phyloP scores from a whole-genome alignment of 2,888 invertebrate genomes.

The Drosophila paramelanica region DNA sequence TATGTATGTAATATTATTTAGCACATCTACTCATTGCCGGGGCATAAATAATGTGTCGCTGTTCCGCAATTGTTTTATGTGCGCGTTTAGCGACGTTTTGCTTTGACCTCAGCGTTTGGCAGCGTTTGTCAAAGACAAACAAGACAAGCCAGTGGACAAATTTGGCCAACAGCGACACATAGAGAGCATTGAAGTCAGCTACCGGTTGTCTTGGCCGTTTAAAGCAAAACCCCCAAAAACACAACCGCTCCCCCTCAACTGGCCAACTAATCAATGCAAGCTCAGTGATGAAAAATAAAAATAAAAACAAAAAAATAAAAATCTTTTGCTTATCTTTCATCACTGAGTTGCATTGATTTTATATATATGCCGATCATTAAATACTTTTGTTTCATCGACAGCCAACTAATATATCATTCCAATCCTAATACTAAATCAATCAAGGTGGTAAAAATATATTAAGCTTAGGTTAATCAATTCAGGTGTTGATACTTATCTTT shows the following conservation, averaged over 20 bases:
- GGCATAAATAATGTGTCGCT: constrained; percentile 39
- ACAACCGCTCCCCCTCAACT: background rate
- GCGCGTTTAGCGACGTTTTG: constrained; percentile 42
- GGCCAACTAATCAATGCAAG: constrained; percentile 30
- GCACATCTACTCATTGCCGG: constrained; percentile 25
- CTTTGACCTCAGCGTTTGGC: constrained; percentile 56
- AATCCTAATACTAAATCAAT: constrained; percentile 12
- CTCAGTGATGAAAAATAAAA: constrained; percentile 23
- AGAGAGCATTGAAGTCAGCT: constrained; percentile 41
- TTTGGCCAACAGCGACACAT: constrained; percentile 45
- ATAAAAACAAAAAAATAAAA: too few relatives aligned
- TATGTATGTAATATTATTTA: constrained; percentile 15
- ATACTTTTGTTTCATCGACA: constrained; percentile 14
- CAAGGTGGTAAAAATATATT: background rate
- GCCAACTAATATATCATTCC: constrained; percentile 2
- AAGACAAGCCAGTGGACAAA: constrained; percentile 39
- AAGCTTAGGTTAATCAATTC: background rate
- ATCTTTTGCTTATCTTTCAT: too few relatives aligned
- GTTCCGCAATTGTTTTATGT: constrained; percentile 72
- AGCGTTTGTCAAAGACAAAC: constrained; percentile 53
- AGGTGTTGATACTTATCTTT: background rate
- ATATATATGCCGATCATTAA: constrained; percentile 5
- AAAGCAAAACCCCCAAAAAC: background rate
- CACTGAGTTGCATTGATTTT: too few relatives aligned
- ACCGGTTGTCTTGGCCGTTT: constrained; percentile 18